Evolutionary conservation across 2,888 invertebrate species (phyloP).

Genomic region (Ligdia adustata): DNA sequence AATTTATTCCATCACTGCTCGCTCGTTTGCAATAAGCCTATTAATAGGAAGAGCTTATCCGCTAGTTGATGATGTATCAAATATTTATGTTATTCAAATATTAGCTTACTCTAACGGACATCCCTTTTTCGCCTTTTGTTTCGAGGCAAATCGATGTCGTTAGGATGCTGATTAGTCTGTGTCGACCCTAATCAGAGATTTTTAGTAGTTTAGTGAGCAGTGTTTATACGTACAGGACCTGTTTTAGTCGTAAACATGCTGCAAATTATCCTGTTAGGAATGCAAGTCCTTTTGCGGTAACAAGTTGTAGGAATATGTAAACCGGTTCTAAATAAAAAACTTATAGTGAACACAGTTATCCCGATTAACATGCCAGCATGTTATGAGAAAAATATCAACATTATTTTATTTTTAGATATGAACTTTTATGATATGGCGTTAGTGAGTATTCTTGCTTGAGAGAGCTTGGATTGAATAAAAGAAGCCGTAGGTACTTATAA

Average conservation of each 20-base stretch:
- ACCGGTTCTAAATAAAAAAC: slow-evolving; percentile 37
- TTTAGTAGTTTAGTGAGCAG: background rate
- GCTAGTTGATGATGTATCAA: background rate
- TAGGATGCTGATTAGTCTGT: too few species aligned
- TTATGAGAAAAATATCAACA: background rate
- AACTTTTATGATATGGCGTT: too few species aligned
- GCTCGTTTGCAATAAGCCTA: slow-evolving; percentile 10
- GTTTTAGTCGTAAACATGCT: slow-evolving; percentile 34
- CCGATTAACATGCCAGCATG: slow-evolving; percentile 7
- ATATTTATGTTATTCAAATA: background rate
- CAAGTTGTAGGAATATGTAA: slow-evolving; percentile 34
- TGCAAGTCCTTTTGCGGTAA: slow-evolving; percentile 46
- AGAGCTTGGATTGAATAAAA: slow-evolving; percentile 25
- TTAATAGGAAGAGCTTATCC: slow-evolving; percentile 5
- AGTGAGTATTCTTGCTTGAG: too few species aligned
- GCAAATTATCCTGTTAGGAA: slow-evolving; percentile 52
- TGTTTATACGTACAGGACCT: slow-evolving; percentile 1
- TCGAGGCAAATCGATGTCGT: too few species aligned
- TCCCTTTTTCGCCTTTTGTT: too few species aligned
- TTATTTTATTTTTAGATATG: background rate
- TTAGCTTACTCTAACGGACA: background rate
- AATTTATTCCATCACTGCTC: slow-evolving; percentile 14
- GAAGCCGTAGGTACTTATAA: slow-evolving; percentile 21
- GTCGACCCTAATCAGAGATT: too few species aligned
- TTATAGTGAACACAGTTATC: slow-evolving; percentile 32